Evolutionary conservation across 2,888 invertebrate species (phyloP).

Genomic region (Teinopalpus imperialis): DNA sequence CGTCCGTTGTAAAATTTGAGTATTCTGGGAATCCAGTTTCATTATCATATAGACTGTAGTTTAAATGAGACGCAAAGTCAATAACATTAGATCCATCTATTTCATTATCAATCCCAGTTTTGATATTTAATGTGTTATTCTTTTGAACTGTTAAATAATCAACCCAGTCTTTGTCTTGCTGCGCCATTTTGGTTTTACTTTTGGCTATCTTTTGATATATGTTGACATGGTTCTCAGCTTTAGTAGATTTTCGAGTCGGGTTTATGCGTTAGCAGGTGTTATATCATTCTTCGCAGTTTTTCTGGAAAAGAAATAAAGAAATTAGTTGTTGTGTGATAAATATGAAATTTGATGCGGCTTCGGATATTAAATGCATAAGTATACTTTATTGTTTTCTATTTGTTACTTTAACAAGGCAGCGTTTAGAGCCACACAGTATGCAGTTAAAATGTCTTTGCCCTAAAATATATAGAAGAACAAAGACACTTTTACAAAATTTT

Average conservation of each 20-base stretch:
- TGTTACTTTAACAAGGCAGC: too few species aligned
- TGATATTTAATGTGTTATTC: slow-evolving; percentile 1
- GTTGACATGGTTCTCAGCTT: slow-evolving; percentile 7
- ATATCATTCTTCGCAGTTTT: neutral
- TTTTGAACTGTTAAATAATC: slow-evolving; percentile 50
- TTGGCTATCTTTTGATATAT: slow-evolving; percentile 40
- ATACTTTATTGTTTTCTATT: too few species aligned
- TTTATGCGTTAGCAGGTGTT: neutral
- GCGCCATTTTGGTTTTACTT: slow-evolving; percentile 54
- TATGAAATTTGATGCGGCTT: too few species aligned
- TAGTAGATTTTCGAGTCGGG: too few species aligned
- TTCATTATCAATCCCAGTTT: slow-evolving; percentile 28
- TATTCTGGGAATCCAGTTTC: slow-evolving; percentile 45
- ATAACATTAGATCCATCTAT: slow-evolving; percentile 26
- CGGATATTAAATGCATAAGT: too few species aligned
- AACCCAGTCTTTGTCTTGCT: slow-evolving; percentile 54
- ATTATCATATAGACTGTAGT: slow-evolving; percentile 54
- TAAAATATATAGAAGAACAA: too few species aligned
- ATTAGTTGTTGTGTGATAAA: neutral
- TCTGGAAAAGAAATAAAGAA: slow-evolving; percentile 8
- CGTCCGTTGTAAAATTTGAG: slow-evolving; percentile 62
- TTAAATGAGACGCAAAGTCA: slow-evolving; percentile 29
- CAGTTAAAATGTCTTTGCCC: too few species aligned
- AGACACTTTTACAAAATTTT: too few species aligned
- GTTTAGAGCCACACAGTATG: too few species aligned